A percentile compares a stretch with the other conserved stretches of the same genome.
Evolutionary conservation across 2,797 vertebrate species (phyloP).

Genomic region (Urocyon cinereoargenteus): DNA sequence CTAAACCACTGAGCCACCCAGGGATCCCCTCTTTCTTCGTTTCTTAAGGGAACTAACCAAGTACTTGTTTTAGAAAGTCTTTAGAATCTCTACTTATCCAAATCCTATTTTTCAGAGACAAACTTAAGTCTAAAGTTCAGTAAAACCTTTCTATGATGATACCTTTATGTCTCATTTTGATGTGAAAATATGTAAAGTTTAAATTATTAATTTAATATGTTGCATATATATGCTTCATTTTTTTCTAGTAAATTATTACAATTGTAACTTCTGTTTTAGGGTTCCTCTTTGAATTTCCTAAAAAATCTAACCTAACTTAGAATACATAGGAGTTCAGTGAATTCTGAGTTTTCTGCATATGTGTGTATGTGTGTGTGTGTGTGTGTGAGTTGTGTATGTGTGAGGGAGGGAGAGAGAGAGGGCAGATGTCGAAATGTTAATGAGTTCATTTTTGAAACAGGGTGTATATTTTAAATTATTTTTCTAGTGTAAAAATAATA

Average conservation of each 20-base stretch:
- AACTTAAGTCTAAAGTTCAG: background rate
- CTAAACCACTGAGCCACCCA: background rate
- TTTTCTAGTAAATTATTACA: background rate
- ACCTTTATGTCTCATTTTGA: background rate
- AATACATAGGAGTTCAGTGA: background rate
- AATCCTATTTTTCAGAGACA: background rate
- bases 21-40: background rate
- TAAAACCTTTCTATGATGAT: background rate
- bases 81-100: conserved; percentile 2
- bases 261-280: background rate
- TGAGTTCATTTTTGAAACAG: background rate
- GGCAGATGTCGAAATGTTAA: background rate
- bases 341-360: background rate
- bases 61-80: background rate
- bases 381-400: background rate
- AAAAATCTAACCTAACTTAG: background rate
- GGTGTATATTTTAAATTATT: background rate
- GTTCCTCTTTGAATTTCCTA: background rate
- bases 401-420: background rate
- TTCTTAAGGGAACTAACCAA: conserved; percentile 46
- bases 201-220: background rate
- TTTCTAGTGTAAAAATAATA: background rate
- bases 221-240: background rate
- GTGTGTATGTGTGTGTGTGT: background rate
- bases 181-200: background rate